These are phyloP conservation scores for Atractosteus spatula DNA, from an alignment of 2,113 vertebrate species.

Conservation along the genomic window DNA sequence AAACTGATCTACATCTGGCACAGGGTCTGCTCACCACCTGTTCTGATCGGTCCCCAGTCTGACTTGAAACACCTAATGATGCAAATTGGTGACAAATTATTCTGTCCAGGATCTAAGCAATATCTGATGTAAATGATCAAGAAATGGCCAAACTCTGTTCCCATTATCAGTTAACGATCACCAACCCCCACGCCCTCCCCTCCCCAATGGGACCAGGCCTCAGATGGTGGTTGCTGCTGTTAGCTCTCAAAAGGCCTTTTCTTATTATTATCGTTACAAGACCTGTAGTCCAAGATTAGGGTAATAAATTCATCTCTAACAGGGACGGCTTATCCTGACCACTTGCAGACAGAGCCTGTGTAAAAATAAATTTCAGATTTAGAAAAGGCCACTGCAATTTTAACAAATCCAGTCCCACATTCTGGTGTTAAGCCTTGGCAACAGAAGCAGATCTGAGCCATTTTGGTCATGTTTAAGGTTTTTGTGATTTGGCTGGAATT, in stretches of 20 bases:
- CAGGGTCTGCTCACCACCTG: conserved; percentile 49
- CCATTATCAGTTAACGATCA: conserved; percentile 46
- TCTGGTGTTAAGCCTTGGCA: no score
- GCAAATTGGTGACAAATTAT: conserved; percentile 66
- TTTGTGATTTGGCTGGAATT: conserved; percentile 38
- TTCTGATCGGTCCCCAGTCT: conserved; percentile 47
- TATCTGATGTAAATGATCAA: conserved; percentile 34
- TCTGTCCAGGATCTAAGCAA: conserved; percentile 47
- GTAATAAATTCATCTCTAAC: conserved; percentile 64
- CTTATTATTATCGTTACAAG: conserved; percentile 62
- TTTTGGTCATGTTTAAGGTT: no score
- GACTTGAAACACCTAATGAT: conserved; percentile 40
- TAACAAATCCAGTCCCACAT: no score
- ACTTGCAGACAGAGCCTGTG: conserved; percentile 16
- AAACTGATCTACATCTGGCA: conserved; percentile 34
- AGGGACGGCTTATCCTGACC: conserved; percentile 48
- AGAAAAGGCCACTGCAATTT: no score
- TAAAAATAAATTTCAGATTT: no score
- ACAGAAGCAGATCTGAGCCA: no score
- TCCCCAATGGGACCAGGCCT: conserved; percentile 61
- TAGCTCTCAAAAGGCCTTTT: conserved; percentile 52
- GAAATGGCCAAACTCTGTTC: conserved; percentile 47
- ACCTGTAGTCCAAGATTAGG: conserved; percentile 70
- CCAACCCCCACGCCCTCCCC: conserved; percentile 32
- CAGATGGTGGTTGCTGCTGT: conserved; percentile 73